Base-by-base conservation (phyloP, 2,797 vertebrate genomes). In the Orestias chungarensis region DNA sequence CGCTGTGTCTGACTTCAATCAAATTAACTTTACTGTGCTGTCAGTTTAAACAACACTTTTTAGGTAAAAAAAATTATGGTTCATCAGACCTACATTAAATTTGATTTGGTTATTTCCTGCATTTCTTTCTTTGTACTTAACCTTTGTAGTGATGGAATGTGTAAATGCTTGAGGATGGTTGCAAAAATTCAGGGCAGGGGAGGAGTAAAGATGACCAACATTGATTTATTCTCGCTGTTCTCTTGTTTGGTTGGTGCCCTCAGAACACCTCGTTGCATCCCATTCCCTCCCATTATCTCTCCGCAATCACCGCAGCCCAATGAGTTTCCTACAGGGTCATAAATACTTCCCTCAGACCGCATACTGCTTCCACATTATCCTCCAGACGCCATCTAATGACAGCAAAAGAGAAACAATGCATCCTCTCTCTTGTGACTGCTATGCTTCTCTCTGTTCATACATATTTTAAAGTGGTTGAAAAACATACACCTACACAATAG, bases 201-300 rank as follows among this genome's bases (percentile, higher is more conserved):
- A 69, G 85, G 69, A 83, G 80, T 93, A 94, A 95, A 96, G 96
- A 96, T 96, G 96, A 95, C 96, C 96, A 96, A 96, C 96, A 96
- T 96, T 97, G 96, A 97, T 97, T 97, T 97, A 97, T 97, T 96
- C 95, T 96, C 93, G 95, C 96, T 96, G 96, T 96, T 96, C 94
- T 93, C 94, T 94, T 96, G 94, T 96, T 95, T 96, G 95, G 95
- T 95, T 95, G 95, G 94, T 95, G 94, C 95, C 94, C 95, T 96
- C 96, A 96, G 95, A 96, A 96, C 95, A 96, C 95, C 95, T 97
- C 96, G 94, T 95, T 96, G 95, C 96, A 95, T 96, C 95, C 96
- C 96, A 96, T 96, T 96, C 95, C 95, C 96, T 97, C 95, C 96
- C 96, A 97, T 97, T 97, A 97, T 96, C 96, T 95, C 95, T 82